These are phyloP conservation scores for Chrysaora quinquecirrha DNA, from an alignment of 30 jellyfish, hydroid and myxozoan species.

Conservation along the genomic window DNA sequence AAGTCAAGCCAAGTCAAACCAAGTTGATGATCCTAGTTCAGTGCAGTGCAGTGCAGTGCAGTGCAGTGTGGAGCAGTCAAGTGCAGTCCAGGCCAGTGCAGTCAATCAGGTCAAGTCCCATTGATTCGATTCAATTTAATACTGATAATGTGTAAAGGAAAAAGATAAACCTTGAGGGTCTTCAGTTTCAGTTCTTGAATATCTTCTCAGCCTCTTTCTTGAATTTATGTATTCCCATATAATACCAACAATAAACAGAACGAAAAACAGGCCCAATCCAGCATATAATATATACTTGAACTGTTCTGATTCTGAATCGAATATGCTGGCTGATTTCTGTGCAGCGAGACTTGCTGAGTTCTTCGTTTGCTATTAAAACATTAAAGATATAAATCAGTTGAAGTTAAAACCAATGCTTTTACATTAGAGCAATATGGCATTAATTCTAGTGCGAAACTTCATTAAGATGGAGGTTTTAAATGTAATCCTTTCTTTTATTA, in stretches of 20 bases:
- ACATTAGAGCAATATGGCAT: no score
- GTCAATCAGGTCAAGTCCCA: no score
- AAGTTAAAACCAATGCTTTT: neutral
- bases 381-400: neutral
- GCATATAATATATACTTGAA: slow-evolving; percentile 62
- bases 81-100: no score
- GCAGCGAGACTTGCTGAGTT: slow-evolving; percentile 59
- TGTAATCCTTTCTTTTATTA: no score
- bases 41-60: no score
- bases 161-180: slow-evolving; percentile 76
- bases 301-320: slow-evolving; percentile 78
- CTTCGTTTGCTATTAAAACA: slow-evolving; percentile 45
- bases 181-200: slow-evolving; percentile 7
- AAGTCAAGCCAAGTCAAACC: no score
- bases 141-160: no score
- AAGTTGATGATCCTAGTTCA: no score
- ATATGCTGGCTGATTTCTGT: slow-evolving; percentile 72
- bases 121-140: no score
- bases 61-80: no score
- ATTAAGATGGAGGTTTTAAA: no score
- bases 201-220: slow-evolving; percentile 37
- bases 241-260: slow-evolving; percentile 74
- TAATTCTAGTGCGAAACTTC: no score
- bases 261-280: slow-evolving; percentile 69
- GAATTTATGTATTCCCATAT: slow-evolving; percentile 74